A percentile compares a stretch with the other conserved stretches of the same genome.
Evolutionary conservation across 2,888 invertebrate species (phyloP).

Genomic region (Apoderus coryli): DNA sequence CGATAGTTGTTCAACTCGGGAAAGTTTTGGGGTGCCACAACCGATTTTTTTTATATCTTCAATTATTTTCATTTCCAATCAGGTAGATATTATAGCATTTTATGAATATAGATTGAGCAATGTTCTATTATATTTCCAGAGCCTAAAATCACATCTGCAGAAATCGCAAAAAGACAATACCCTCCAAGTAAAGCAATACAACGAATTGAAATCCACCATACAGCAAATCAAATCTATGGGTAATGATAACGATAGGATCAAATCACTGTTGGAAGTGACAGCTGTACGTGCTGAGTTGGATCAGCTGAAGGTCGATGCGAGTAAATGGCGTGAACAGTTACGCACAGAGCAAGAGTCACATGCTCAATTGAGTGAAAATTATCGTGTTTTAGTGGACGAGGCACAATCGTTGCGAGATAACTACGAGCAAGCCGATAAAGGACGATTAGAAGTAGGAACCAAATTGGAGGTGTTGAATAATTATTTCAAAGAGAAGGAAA

Average conservation of each 20-base stretch:
- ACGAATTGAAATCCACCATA: conserved; percentile 35
- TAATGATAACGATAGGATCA: conserved; percentile 27
- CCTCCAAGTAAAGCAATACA: conserved; percentile 31
- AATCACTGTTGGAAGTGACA: conserved; percentile 36
- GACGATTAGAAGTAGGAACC: conserved; percentile 64
- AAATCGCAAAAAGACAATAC: conserved; percentile 30
- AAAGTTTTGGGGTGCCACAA: too few species aligned
- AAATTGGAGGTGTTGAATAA: conserved; percentile 73
- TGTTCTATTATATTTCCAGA: conserved; percentile 23
- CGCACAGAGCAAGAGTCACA: conserved; percentile 34
- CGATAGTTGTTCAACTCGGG: too few species aligned
- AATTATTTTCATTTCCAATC: too few species aligned
- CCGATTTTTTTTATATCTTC: too few species aligned
- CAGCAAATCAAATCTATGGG: conserved; percentile 32
- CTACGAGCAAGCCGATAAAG: conserved; percentile 50
- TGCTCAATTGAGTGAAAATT: conserved; percentile 32
- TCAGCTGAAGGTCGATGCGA: conserved; percentile 39
- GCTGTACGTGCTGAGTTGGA: conserved; percentile 43
- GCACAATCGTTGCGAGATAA: conserved; percentile 39
- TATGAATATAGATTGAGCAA: conserved; percentile 4
- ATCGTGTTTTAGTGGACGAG: conserved; percentile 35
- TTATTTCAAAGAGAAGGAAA: conserved; percentile 84
- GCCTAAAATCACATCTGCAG: conserved; percentile 26
- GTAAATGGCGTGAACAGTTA: conserved; percentile 30
- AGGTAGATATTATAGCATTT: too few species aligned